Evolutionary conservation across 2,113 vertebrate genomes (phyloP), one percentile per base, ranked within the genome.

Genomic region (Prochilodus magdalenae): DNA sequence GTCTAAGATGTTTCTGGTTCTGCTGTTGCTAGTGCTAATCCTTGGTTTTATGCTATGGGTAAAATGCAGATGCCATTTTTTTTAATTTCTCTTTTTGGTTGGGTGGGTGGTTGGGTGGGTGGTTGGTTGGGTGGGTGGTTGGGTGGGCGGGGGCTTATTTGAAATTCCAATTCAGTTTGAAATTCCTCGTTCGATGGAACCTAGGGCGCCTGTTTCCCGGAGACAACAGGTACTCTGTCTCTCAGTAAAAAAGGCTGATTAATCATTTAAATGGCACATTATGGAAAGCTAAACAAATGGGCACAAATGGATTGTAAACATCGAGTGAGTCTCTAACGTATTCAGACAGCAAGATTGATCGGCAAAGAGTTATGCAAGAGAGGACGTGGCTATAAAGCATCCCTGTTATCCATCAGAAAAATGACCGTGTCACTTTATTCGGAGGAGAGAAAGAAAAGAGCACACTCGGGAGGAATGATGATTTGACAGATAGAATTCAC

Each of bases 391-490:
- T 90, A 92, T 87, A 91, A 85, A 87, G 87, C 78, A 84, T 72
- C 84, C 83, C 84, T 85, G 88, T 87, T 91, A 93, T 92, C 91
- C 89, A 92, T 93, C 92, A 94, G 84, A 55, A 87, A 88, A 86
- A 84, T 67, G n/a, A 86, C 70, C 82, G 60, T 53, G 73, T 47
- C 73, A 87, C 80, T 84, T 79, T 82, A 78, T 91, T 89, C 84
- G 89, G 85, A 33, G 22, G 73, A 60, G 29, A 40, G 53, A 75
- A 88, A 90, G 86, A 29, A n/a, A 75, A n/a, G 16, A 26, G 51
- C 24, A 51, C 79, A 84, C 72, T 87, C 62, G 84, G 86, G 85
- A 87, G 88, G 88, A 87, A 86, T 79, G 60, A 78, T 83, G 87
- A 89, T 90, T 85, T 89, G 85, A 86, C 87, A 88, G 84, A 20